These are phyloP conservation scores for Neotoma lepida DNA, from an alignment of 2,113 vertebrate species.

Conservation along the genomic window DNA sequence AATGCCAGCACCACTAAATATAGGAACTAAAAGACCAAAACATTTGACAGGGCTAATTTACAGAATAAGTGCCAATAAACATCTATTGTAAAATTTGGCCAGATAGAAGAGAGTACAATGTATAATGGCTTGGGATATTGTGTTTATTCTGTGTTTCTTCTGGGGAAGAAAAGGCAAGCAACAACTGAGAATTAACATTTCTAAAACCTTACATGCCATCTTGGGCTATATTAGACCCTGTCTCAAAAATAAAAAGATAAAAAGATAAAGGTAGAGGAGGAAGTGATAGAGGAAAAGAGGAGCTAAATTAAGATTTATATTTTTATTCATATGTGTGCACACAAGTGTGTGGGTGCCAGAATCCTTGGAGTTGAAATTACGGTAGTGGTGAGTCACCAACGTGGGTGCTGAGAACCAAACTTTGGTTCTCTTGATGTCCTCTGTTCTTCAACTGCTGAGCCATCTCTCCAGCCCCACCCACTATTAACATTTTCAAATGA, in stretches of 20 bases:
- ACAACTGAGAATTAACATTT: neutral
- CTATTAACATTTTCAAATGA: neutral
- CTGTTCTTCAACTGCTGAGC: neutral
- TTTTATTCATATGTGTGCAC: neutral
- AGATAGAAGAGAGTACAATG: neutral
- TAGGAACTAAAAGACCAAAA: neutral
- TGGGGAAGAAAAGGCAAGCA: neutral
- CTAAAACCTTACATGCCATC: neutral
- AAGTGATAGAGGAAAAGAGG: neutral
- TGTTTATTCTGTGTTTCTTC: neutral
- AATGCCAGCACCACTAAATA: neutral
- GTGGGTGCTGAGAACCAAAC: neutral
- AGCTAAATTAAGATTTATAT: neutral
- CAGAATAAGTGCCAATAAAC: neutral
- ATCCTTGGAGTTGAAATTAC: neutral
- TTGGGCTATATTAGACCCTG: no score
- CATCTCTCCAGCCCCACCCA: neutral
- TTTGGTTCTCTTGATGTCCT: neutral
- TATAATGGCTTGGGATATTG: neutral
- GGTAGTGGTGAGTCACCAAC: no score
- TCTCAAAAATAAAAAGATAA: no score
- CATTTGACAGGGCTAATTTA: slow-evolving; percentile 10
- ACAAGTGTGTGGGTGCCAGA: neutral
- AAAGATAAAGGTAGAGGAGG: neutral
- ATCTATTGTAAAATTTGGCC: neutral